These are phyloP conservation scores for Ophiodon elongatus DNA, from an alignment of 2,113 vertebrate genomes.

Conservation along the genomic window DNA sequence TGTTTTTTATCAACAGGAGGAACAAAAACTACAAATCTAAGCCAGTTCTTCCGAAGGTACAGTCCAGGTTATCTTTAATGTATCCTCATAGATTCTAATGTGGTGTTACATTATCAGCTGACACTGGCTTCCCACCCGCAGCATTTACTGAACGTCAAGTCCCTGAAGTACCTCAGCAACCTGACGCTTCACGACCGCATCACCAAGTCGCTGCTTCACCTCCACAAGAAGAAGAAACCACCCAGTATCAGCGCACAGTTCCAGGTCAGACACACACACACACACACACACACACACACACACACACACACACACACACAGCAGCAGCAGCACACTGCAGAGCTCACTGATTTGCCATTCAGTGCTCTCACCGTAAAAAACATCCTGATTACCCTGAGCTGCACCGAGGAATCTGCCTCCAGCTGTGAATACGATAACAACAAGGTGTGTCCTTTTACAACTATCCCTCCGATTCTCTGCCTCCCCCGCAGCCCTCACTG, in stretches of 20 bases:
- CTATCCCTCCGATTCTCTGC: neutral
- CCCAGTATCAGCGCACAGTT: slow-evolving; percentile 99
- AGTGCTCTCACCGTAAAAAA: slow-evolving; percentile 17
- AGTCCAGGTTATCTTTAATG: neutral
- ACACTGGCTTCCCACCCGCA: slow-evolving; percentile 63
- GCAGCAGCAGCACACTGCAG: neutral
- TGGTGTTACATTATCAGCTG: neutral
- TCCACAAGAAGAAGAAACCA: slow-evolving; percentile 99
- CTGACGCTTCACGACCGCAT: slow-evolving; percentile 96
- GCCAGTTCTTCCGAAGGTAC: slow-evolving; percentile 94
- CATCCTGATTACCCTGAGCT: slow-evolving; percentile 15
- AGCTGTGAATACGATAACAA: slow-evolving; percentile 50
- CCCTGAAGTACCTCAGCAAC: slow-evolving; percentile 94
- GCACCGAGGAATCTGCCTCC: slow-evolving; percentile 36
- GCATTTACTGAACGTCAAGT: slow-evolving; percentile 96
- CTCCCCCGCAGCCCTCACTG: neutral
- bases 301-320: neutral
- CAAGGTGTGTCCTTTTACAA: slow-evolving; percentile 35
- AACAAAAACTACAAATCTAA: slow-evolving; percentile 95
- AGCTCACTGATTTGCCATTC: slow-evolving; percentile 14
- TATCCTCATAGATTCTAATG: neutral
- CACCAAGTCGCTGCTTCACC: slow-evolving; percentile 96
- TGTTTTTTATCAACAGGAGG: slow-evolving; percentile 84
- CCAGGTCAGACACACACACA: slow-evolving; percentile 85
- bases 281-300: neutral